These are phyloP conservation scores for Diphyllodes magnificus DNA, from an alignment of 2,113 vertebrate genomes.

Conservation along the genomic window DNA sequence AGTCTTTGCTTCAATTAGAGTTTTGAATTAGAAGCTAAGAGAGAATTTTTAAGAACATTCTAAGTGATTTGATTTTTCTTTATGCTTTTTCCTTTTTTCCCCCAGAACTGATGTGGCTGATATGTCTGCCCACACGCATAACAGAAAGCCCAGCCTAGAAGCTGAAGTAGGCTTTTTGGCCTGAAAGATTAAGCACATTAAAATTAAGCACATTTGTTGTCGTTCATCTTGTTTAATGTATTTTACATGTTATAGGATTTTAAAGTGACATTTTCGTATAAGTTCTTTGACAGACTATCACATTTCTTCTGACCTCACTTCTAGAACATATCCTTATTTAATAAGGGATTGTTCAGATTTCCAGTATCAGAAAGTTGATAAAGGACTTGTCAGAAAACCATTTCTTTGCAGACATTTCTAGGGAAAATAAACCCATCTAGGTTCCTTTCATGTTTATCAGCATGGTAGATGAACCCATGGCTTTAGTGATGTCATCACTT, in stretches of 20 bases:
- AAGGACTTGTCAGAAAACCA: background rate
- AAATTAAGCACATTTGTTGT: background rate
- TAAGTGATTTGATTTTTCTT: background rate
- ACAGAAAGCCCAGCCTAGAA: conserved; percentile 3
- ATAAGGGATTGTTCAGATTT: background rate
- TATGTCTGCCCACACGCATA: background rate
- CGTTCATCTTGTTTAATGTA: background rate
- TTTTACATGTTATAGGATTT: background rate
- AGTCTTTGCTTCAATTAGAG: background rate
- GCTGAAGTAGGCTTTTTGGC: background rate
- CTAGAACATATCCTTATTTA: background rate
- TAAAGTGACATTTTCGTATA: background rate
- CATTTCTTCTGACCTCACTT: background rate
- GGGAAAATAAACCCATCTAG: background rate
- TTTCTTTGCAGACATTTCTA: background rate
- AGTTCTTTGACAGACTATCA: background rate
- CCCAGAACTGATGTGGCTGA: background rate
- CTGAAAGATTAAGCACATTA: background rate
- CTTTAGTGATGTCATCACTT: background rate
- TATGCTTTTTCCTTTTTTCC: background rate
- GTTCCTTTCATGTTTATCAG: background rate
- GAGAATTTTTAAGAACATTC: background rate
- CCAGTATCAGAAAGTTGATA: background rate
- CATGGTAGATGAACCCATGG: background rate
- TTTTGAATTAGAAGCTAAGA: background rate